Percentiles rank a stretch among this genome's conserved stretches.
These are phyloP conservation scores for Onychomys leucogaster DNA, from an alignment of 2,797 vertebrate species.

Conservation along the genomic window DNA sequence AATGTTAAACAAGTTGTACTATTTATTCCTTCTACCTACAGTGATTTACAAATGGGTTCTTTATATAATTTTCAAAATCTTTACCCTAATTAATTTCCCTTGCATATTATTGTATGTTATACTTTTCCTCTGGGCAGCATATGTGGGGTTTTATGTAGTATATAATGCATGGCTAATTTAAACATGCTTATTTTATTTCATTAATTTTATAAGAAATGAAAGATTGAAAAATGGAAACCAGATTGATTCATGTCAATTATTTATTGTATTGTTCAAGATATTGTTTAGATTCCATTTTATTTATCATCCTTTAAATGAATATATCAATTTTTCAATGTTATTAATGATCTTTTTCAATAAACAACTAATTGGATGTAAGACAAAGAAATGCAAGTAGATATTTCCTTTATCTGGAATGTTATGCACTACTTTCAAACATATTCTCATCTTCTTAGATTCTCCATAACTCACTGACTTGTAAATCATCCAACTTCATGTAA, in stretches of 20 bases:
- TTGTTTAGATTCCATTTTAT: conserved; percentile 13
- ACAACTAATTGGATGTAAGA: background rate
- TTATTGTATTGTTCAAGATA: background rate
- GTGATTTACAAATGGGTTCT: background rate
- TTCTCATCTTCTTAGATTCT: background rate
- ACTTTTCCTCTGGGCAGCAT: background rate
- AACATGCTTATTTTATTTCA: background rate
- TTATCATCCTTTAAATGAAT: background rate
- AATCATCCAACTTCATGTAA: too few species aligned
- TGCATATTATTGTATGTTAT: background rate
- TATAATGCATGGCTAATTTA: background rate
- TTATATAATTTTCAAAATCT: background rate
- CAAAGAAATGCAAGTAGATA: background rate
- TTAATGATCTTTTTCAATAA: background rate
- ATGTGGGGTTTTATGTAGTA: background rate
- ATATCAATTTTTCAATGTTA: conserved; percentile 4
- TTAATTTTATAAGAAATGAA: background rate
- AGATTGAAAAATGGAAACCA: background rate
- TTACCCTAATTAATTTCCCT: background rate
- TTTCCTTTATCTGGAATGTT: background rate
- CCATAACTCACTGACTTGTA: background rate
- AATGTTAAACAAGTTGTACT: background rate
- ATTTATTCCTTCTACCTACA: background rate
- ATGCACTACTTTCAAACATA: background rate
- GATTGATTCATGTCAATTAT: background rate